These are phyloP conservation scores for Andrena hattorfiana DNA, from an alignment of 2,888 invertebrate genomes.

Conservation along the genomic window DNA sequence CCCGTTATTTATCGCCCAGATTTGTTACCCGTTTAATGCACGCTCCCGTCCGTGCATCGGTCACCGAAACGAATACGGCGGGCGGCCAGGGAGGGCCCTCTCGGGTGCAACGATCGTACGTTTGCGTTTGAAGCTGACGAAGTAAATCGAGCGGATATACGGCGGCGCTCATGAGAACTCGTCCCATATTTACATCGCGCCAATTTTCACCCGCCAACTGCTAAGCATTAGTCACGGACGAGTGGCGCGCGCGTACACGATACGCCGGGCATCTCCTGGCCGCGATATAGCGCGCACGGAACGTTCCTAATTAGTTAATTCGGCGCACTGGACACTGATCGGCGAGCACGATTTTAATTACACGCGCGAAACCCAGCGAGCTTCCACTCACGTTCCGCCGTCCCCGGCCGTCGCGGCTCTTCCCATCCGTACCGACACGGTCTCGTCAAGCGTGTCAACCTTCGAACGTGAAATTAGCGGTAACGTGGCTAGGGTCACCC, in stretches of 20 bases:
- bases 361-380: background rate
- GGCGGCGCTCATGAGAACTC: conserved; percentile 51
- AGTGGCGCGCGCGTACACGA: conserved; percentile 32
- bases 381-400: background rate
- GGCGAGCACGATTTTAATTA: conserved; percentile 16
- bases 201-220: conserved; percentile 68
- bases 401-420: background rate
- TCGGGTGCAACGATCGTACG: conserved; percentile 27
- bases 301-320: conserved; percentile 53
- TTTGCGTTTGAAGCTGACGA: conserved; percentile 50
- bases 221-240: conserved; percentile 62
- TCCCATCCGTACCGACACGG: background rate
- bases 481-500: conserved; percentile 7
- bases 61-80: conserved; percentile 29
- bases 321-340: conserved; percentile 7
- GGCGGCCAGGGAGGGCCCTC: background rate
- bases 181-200: conserved; percentile 70
- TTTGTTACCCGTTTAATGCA: conserved; percentile 43
- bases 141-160: conserved; percentile 65
- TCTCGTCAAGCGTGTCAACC: conserved; percentile 36
- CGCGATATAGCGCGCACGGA: conserved; percentile 42
- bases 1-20: conserved; percentile 52
- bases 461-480: conserved; percentile 38
- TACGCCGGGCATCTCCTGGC: conserved; percentile 19
- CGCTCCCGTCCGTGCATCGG: background rate